Conservation (phyloP, 2,113 vertebrate species). For the Tetraodon nigroviridis region DNA sequence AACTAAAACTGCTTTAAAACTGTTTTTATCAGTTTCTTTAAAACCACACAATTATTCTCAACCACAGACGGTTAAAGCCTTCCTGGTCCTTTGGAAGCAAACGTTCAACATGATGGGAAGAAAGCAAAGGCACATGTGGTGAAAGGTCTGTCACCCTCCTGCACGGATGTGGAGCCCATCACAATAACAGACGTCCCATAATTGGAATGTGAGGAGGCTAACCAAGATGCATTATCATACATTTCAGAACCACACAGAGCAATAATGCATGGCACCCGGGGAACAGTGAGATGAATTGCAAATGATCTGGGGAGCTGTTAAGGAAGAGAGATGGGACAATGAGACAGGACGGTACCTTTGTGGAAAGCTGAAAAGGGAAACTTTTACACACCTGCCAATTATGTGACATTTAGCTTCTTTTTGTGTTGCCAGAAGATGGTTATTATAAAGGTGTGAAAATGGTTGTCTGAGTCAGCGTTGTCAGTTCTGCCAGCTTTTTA, state of each 20-base stretch:
- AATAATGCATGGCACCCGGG: constrained; percentile 60
- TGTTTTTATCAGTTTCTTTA: constrained; percentile 1
- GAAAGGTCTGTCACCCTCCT: constrained; percentile 35
- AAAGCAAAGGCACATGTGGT: neutral
- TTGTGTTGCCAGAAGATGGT: constrained; percentile 10
- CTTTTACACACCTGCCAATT: constrained; percentile 32
- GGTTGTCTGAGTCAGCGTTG: constrained; percentile 5
- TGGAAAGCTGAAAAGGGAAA: constrained; percentile 12
- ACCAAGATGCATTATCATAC: constrained; percentile 65
- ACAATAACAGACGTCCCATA: constrained; percentile 55
- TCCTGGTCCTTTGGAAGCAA: constrained; percentile 19
- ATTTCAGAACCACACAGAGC: constrained; percentile 60
- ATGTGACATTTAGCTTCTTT: constrained; percentile 12
- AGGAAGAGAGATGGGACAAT: constrained; percentile 29
- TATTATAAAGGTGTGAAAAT: constrained; percentile 22
- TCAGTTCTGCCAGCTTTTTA: constrained; percentile 8
- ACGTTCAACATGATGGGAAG: constrained; percentile 32
- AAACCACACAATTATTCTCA: too few relatives aligned
- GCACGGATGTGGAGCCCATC: constrained; percentile 46
- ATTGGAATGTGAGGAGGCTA: constrained; percentile 58
- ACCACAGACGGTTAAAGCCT: neutral
- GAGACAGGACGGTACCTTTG: constrained; percentile 13
- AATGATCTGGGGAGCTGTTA: constrained; percentile 55
- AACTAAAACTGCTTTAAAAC: constrained; percentile 32
- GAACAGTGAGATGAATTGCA: constrained; percentile 67